Percentiles rank a stretch among this genome's conserved stretches.
phyloP scores from a whole-genome alignment of 2,888 invertebrate genomes.

The Dolomedes plantarius region DNA sequence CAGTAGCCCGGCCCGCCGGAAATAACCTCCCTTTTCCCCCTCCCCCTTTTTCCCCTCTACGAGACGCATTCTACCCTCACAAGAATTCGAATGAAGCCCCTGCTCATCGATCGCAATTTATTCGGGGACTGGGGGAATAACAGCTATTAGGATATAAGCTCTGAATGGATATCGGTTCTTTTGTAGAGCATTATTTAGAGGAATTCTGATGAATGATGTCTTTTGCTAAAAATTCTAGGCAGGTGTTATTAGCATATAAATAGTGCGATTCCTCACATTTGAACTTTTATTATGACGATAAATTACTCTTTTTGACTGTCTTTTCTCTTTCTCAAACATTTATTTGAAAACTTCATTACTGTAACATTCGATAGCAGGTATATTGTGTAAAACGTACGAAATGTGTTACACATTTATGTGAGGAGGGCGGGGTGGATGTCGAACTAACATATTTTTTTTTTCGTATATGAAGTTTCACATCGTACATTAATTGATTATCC shows the following conservation, averaged over 20 bases:
- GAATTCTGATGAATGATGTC: background rate
- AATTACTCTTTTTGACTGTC: no score
- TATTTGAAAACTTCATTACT: no score
- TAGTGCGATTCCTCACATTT: background rate
- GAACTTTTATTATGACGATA: no score
- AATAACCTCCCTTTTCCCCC: conserved; percentile 39
- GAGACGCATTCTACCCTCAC: conserved; percentile 43
- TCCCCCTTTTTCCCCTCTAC: background rate
- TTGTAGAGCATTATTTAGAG: background rate
- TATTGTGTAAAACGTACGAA: no score
- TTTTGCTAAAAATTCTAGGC: background rate
- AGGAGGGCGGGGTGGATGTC: no score
- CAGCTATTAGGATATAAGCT: background rate
- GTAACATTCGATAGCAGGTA: no score
- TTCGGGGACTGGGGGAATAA: conserved; percentile 8
- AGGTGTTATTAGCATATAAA: background rate
- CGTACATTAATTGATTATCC: no score
- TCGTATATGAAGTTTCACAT: no score
- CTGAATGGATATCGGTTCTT: background rate
- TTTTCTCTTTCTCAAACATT: no score
- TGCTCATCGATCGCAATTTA: conserved; percentile 55
- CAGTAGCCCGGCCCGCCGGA: conserved; percentile 48
- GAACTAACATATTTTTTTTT: no score
- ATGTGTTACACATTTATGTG: no score
- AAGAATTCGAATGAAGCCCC: conserved; percentile 38